phyloP scores from a whole-genome alignment of 1,140 invertebrate species.

The Apis dorsata region DNA sequence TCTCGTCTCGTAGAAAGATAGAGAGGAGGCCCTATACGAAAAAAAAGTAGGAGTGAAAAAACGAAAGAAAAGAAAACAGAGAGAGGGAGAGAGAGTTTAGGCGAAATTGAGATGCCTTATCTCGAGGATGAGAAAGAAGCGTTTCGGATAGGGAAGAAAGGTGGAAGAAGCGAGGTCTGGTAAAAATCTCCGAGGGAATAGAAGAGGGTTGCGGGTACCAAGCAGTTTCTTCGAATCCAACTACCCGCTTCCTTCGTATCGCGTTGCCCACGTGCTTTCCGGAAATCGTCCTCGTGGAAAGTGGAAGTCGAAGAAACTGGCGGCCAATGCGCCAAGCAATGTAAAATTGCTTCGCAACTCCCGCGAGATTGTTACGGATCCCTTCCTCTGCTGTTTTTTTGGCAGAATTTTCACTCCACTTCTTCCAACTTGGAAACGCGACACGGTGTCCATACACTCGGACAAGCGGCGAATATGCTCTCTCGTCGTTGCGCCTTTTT shows the following conservation, averaged over 20 bases:
- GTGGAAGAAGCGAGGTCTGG: constrained; percentile 52
- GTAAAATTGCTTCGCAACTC: constrained; percentile 44
- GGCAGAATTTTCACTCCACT: background rate
- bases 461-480: no score
- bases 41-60: background rate
- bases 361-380: background rate
- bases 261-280: constrained; percentile 58
- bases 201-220: constrained; percentile 56
- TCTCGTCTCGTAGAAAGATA: constrained; percentile 30
- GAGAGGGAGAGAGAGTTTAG: constrained; percentile 34
- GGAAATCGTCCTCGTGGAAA: constrained; percentile 58
- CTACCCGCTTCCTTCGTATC: constrained; percentile 51
- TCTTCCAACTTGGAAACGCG: no score
- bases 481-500: no score
- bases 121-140: constrained; percentile 70
- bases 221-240: constrained; percentile 59
- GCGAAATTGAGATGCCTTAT: constrained; percentile 73
- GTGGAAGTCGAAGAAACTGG: constrained; percentile 44
- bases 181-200: constrained; percentile 71
- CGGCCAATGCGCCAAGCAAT: constrained; percentile 36
- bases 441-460: no score
- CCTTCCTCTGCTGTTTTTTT: constrained; percentile 35
- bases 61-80: constrained; percentile 7
- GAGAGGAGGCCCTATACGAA: background rate
- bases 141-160: constrained; percentile 61